A percentile compares a stretch with the other conserved stretches of the same genome.
Evolutionary conservation across 64 coral and sea anemone species (phyloP).

Genomic region (Actinia equina): DNA sequence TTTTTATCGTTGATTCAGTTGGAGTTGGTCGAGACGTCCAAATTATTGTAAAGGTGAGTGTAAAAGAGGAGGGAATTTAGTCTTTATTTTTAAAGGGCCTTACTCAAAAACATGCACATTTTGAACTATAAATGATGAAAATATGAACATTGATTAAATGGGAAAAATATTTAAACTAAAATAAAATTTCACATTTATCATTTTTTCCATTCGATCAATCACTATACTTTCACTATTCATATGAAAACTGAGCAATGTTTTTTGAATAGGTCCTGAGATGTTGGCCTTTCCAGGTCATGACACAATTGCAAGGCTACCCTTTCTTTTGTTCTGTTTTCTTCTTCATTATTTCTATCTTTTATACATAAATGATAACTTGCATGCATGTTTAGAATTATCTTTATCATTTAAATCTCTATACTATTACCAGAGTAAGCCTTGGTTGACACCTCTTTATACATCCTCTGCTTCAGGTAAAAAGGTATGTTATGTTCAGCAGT

Average conservation of each 20-base stretch:
- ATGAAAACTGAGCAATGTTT: constrained; percentile 8
- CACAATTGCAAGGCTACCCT: neutral
- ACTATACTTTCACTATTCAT: constrained; percentile 3
- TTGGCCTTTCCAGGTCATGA: too few relatives aligned
- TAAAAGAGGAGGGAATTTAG: neutral
- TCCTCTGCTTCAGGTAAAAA: constrained; percentile 4
- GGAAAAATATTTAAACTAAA: neutral
- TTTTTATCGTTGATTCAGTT: constrained; percentile 32
- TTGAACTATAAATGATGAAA: constrained; percentile 17
- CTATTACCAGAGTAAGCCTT: constrained; percentile 19
- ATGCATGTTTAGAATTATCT: constrained; percentile 4
- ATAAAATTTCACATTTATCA: neutral
- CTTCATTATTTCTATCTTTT: neutral
- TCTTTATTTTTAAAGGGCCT: neutral
- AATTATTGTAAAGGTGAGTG: constrained; percentile 42
- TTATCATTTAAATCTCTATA: constrained; percentile 10
- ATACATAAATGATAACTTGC: neutral
- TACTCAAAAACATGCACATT: neutral
- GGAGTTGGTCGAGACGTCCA: constrained; percentile 16
- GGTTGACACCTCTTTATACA: constrained; percentile 12
- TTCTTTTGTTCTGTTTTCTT: neutral
- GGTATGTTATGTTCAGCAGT: constrained; percentile 1
- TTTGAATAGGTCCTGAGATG: neutral
- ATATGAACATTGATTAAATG: constrained; percentile 2
- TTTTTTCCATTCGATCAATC: constrained; percentile 1